Evolutionary conservation across 2,113 vertebrate species (phyloP).

Genomic region (Indicator indicator): DNA sequence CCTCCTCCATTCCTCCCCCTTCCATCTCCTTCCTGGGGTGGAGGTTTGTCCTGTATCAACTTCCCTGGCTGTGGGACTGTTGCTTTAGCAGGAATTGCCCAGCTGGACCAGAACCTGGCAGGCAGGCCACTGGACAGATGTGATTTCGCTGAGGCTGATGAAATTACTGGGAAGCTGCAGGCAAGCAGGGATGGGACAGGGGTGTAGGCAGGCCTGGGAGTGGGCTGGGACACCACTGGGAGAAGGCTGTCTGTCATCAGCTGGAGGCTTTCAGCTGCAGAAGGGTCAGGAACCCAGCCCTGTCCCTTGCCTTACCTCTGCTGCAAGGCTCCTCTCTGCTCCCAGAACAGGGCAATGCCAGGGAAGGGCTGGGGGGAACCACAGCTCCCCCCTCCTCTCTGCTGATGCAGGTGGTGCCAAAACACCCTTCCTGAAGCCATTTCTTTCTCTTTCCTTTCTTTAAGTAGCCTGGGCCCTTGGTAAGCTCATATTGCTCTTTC

Average conservation of each 20-base stretch:
- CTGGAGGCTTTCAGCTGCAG: constrained; percentile 21
- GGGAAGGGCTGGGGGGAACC: fast-evolving
- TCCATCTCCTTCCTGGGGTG: neutral
- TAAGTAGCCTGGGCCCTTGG: neutral
- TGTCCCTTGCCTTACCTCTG: neutral
- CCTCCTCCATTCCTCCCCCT: neutral
- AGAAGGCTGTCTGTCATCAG: neutral
- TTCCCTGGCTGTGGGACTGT: neutral
- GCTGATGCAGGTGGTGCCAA: neutral
- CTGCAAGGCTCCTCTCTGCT: neutral
- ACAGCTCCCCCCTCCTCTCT: neutral
- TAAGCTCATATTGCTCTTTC: neutral
- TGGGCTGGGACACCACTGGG: constrained; percentile 8
- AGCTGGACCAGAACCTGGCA: neutral
- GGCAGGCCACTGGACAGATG: constrained; percentile 18
- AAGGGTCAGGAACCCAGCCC: neutral
- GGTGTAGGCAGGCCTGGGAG: constrained; percentile 45
- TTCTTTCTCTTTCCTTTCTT: neutral
- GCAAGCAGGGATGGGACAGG: neutral
- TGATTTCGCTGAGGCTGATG: neutral
- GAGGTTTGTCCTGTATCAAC: fast-evolving
- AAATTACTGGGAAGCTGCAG: constrained; percentile 27
- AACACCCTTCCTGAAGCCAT: neutral
- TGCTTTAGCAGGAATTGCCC: neutral
- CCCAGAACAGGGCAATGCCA: neutral